Evolutionary conservation across 1,140 invertebrate genomes (phyloP).

Genomic region (Mizuhopecten yessoensis): DNA sequence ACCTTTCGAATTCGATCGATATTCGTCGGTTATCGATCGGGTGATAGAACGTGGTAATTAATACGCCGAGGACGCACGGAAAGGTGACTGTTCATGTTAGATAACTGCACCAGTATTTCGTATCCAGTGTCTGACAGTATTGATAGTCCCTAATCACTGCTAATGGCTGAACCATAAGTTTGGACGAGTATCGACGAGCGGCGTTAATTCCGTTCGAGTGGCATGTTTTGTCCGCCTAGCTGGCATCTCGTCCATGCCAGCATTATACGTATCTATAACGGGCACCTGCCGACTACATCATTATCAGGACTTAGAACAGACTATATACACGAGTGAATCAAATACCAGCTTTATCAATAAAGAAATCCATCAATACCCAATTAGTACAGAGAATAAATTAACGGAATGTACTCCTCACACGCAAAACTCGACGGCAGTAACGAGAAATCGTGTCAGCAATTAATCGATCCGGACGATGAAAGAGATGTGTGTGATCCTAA

Average conservation of each 20-base stretch:
- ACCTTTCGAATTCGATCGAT: background rate
- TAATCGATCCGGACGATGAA: no score
- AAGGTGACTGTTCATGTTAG: background rate
- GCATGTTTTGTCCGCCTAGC: background rate
- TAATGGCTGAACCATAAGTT: background rate
- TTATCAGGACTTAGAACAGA: background rate
- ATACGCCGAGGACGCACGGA: background rate
- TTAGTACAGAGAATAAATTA: background rate
- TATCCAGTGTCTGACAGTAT: background rate
- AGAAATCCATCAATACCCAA: background rate
- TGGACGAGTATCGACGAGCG: no score
- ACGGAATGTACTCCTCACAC: no score
- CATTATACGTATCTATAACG: background rate
- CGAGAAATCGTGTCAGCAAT: no score
- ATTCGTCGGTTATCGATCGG: background rate
- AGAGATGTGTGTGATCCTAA: no score
- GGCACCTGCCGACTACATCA: background rate
- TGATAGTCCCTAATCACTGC: background rate
- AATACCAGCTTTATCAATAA: background rate
- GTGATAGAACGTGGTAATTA: background rate
- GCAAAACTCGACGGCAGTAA: no score
- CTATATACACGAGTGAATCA: background rate
- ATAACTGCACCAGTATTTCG: background rate
- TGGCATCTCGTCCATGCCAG: no score
- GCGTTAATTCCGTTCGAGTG: no score